Evolutionary conservation across 2,888 invertebrate genomes (phyloP).

Genomic region (Auanema sp.): DNA sequence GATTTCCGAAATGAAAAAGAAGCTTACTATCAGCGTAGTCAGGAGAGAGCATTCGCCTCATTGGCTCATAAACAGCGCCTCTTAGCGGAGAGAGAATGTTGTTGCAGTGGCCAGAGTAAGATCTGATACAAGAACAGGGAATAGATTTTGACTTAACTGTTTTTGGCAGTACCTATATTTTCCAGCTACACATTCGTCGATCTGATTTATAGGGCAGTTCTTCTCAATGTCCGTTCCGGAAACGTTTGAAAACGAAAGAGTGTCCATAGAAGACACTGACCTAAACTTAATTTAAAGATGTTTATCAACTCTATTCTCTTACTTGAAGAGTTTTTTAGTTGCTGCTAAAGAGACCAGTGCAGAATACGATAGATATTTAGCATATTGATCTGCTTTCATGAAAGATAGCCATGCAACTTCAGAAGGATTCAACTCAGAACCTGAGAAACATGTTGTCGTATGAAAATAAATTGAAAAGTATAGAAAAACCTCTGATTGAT

Average conservation of each 20-base stretch:
- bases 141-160: too few species aligned
- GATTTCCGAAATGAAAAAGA: too few species aligned
- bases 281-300: background rate
- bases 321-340: constrained; percentile 45
- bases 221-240: constrained; percentile 44
- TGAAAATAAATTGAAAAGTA: constrained; percentile 23
- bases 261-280: constrained; percentile 6
- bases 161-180: constrained; percentile 48
- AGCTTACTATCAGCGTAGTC: constrained; percentile 61
- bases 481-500: constrained; percentile 18
- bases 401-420: constrained; percentile 48
- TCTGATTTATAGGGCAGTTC: constrained; percentile 58
- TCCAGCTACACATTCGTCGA: constrained; percentile 61
- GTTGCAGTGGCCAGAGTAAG: constrained; percentile 63
- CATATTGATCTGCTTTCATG: constrained; percentile 45
- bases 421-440: constrained; percentile 16
- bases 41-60: constrained; percentile 55
- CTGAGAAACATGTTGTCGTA: constrained; percentile 7
- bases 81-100: constrained; percentile 60
- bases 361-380: constrained; percentile 59
- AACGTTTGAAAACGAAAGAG: constrained; percentile 29
- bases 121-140: constrained; percentile 28
- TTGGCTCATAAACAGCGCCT: constrained; percentile 59
- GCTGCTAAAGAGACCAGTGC: constrained; percentile 54
- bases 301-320: background rate